Evolutionary conservation across 2,888 invertebrate genomes (phyloP).

Genomic region (Diogma glabrata): DNA sequence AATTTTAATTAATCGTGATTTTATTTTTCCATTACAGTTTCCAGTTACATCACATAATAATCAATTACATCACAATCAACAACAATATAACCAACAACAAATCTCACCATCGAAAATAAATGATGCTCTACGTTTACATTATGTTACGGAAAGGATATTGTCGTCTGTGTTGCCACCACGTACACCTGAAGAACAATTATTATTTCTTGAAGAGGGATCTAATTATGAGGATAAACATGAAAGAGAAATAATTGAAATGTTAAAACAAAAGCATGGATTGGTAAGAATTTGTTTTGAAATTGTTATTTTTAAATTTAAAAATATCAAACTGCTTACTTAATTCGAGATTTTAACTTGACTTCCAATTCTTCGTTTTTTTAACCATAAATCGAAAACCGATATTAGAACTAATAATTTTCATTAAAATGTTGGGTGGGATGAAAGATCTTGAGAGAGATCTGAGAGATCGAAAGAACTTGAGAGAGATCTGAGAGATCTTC

Average conservation of each 20-base stretch:
- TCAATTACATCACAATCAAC: slow-evolving; percentile 8
- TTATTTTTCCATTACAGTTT: slow-evolving; percentile 16
- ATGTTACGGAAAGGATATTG: slow-evolving; percentile 25
- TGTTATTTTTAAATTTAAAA: too few species aligned
- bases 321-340: too few species aligned
- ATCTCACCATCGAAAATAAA: slow-evolving; percentile 13
- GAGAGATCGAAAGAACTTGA: too few species aligned
- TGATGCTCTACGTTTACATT: slow-evolving; percentile 21
- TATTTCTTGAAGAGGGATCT: slow-evolving; percentile 14
- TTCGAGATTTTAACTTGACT: too few species aligned
- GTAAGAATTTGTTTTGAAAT: too few species aligned
- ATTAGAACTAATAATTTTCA: too few species aligned
- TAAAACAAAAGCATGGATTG: slow-evolving; percentile 26
- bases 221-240: slow-evolving; percentile 22
- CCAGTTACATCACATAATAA: slow-evolving; percentile 14
- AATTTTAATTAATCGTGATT: slow-evolving; percentile 2
- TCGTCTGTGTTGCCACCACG: slow-evolving; percentile 23
- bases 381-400: too few species aligned
- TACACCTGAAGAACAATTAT: slow-evolving; percentile 10
- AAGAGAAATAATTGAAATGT: slow-evolving; percentile 24
- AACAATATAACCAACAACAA: slow-evolving; percentile 2
- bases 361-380: too few species aligned
- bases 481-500: too few species aligned
- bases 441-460: too few species aligned
- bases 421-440: too few species aligned